Percentiles rank a stretch among this genome's conserved stretches.
Evolutionary conservation across 1,140 invertebrate genomes (phyloP).

Genomic region (Drosophila ficusphila): DNA sequence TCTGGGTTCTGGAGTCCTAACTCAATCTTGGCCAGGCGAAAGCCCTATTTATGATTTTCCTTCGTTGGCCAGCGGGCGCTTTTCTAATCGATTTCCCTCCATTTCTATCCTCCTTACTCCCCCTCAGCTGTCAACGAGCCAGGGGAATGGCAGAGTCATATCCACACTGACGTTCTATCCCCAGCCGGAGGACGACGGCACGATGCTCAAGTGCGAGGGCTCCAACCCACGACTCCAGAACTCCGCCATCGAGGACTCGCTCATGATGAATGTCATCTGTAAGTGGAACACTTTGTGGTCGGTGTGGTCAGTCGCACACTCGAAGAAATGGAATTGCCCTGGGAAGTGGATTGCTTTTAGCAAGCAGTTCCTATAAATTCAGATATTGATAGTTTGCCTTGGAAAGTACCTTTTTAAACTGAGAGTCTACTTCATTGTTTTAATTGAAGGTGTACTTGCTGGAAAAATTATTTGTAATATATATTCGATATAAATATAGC

Average conservation of each 20-base stretch:
- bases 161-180: constrained; percentile 92
- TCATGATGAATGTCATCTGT: constrained; percentile 94
- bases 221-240: constrained; percentile 91
- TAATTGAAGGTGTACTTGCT: too few relatives aligned
- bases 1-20: neutral
- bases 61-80: constrained; percentile 44
- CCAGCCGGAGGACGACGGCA: constrained; percentile 92
- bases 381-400: too few relatives aligned
- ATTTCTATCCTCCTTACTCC: constrained; percentile 11
- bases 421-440: too few relatives aligned
- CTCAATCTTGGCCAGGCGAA: constrained; percentile 28
- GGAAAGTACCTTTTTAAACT: too few relatives aligned
- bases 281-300: constrained; percentile 85
- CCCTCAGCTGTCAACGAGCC: constrained; percentile 86
- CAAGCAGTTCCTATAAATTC: neutral
- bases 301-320: too few relatives aligned
- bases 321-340: neutral
- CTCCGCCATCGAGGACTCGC: constrained; percentile 90
- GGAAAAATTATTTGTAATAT: too few relatives aligned
- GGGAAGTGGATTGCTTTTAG: neutral
- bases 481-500: too few relatives aligned
- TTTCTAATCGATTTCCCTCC: constrained; percentile 76
- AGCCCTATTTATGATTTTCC: constrained; percentile 64
- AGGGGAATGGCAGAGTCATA: constrained; percentile 89
- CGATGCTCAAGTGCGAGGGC: constrained; percentile 92